Evolutionary conservation across 2,113 vertebrate genomes (phyloP).

Genomic region (Urocolius indicus): DNA sequence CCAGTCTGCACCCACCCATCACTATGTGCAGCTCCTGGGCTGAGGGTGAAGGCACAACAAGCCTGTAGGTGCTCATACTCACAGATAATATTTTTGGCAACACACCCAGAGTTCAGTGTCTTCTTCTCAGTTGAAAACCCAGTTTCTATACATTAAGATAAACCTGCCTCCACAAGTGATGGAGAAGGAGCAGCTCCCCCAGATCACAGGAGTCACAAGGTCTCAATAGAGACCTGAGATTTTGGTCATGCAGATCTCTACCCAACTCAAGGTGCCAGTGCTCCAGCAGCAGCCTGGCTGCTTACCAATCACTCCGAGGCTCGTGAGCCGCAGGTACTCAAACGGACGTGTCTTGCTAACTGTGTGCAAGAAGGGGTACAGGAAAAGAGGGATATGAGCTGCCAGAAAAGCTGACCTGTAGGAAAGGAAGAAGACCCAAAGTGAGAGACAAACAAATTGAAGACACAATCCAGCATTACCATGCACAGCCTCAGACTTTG

Average conservation of each 20-base stretch:
- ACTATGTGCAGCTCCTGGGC: not conserved
- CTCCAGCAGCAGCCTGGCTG: not conserved
- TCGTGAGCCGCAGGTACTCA: constrained; percentile 96
- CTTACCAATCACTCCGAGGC: constrained; percentile 96
- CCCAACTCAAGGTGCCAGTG: not conserved
- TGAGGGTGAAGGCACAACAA: not conserved
- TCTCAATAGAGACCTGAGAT: not conserved
- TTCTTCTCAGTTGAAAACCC: not conserved
- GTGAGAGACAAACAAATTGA: not conserved
- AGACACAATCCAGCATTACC: not conserved
- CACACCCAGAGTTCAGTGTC: not conserved
- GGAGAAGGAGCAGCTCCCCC: not conserved
- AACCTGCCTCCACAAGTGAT: not conserved
- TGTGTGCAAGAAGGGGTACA: constrained; percentile 97
- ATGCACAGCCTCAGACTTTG: not conserved
- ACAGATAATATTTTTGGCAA: not conserved
- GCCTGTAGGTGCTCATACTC: not conserved
- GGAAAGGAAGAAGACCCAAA: not conserved
- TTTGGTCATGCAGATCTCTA: not conserved
- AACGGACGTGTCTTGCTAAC: constrained; percentile 98
- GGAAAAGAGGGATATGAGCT: constrained; percentile 96
- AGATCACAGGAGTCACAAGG: not conserved
- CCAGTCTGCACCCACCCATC: not conserved
- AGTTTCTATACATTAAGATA: not conserved
- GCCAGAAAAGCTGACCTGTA: constrained; percentile 95